phyloP scores from a whole-genome alignment of 2,888 invertebrate species.

The Apodemia mormo region DNA sequence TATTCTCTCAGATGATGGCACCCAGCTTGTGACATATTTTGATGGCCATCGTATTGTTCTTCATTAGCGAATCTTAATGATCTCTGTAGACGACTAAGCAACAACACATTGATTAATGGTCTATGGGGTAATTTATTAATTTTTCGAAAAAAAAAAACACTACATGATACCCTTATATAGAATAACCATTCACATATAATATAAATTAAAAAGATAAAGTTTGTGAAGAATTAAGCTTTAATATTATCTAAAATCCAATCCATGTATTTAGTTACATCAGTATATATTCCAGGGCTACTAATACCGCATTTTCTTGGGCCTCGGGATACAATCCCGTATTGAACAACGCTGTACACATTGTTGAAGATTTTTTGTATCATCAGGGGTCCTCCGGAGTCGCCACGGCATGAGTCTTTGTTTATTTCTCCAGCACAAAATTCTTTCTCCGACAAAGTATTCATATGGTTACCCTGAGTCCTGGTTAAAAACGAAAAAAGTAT shows the following conservation, averaged over 20 bases:
- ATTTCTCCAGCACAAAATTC: conserved; percentile 61
- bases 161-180: too few relatives aligned
- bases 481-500: background rate
- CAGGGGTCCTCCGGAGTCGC: conserved; percentile 86
- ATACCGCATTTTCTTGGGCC: conserved; percentile 47
- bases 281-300: conserved; percentile 65
- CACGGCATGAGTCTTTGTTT: conserved; percentile 81
- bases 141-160: too few relatives aligned
- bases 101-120: too few relatives aligned
- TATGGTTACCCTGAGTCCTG: background rate
- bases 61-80: too few relatives aligned
- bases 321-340: conserved; percentile 47
- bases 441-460: conserved; percentile 15
- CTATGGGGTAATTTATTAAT: too few relatives aligned
- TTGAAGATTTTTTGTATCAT: conserved; percentile 47
- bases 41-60: too few relatives aligned
- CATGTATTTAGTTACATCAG: conserved; percentile 57
- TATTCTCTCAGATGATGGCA: too few relatives aligned
- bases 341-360: conserved; percentile 37
- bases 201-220: too few relatives aligned
- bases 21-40: too few relatives aligned
- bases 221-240: conserved; percentile 28
- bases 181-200: too few relatives aligned
- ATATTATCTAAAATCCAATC: conserved; percentile 60
- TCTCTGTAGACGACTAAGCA: too few relatives aligned